Base-by-base conservation (phyloP, 2,797 vertebrate genomes). In the Lacerta agilis region DNA sequence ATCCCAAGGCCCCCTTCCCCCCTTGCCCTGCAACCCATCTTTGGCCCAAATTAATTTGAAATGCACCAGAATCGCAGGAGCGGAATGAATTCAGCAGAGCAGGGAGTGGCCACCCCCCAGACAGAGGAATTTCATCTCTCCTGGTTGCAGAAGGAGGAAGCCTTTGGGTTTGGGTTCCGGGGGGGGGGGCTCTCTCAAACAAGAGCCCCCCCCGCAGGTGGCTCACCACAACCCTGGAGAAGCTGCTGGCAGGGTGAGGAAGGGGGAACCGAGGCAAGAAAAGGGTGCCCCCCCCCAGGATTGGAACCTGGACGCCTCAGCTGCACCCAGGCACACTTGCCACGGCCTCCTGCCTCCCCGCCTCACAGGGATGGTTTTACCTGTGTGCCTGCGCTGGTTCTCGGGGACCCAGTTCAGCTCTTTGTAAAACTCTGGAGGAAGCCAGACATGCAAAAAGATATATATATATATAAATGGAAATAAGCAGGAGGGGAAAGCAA, bases 321-420 rank as follows among this genome's bases (percentile, higher is more conserved):
- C 45, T 20, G 13, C 49, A 25, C 4, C 8, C 73, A 38, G 72
- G 0, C n/a, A 11, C 43, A 11, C 2, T 64, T 23, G 1, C n/a
- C 20, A 43, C 13, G 4, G n/a, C 76, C 67, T 66, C 2, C 49
- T 55, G 0, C 6, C 82, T 81, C 55, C 23, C 23, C 11, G 1
- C 41, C 58, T n/a, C 33, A 2, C 49, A 49, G 64, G 45, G 7
- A 72, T 41, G 15, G 77, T 27, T 66, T 81, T 89, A 96, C 96
- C 96, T 96, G 96, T 96, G 94, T 96, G 96, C 89, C 96, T 96
- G 91, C 95, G 95, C 88, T 97, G 96, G 93, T 95, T 95, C 93
- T 96, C 96, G 0, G 96, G 96, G 88, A 96, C 95, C 96, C 96
- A 97, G 90, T 96, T 96, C 93, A 97, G 90, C 90, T 96, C 96